Conservation (phyloP, 2,888 invertebrate genomes). For the Drosophila diplacantha region DNA sequence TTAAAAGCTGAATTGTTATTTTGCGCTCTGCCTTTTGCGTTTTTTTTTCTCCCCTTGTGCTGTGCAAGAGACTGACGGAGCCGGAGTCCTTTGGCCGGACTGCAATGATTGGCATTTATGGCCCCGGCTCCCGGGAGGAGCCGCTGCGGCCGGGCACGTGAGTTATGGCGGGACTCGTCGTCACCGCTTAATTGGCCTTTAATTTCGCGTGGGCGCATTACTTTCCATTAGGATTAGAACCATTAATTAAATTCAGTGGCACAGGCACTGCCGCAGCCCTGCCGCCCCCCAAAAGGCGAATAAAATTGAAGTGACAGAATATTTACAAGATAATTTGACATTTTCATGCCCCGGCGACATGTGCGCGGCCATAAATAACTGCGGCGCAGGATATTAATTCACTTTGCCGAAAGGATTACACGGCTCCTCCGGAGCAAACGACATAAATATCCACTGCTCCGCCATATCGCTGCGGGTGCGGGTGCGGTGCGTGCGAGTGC, state of each 20-base stretch:
- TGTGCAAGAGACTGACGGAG: neutral
- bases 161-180: slow-evolving; percentile 26
- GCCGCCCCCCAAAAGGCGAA: neutral
- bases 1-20: slow-evolving; percentile 59
- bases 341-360: slow-evolving; percentile 39
- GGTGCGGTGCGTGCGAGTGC: slow-evolving; percentile 7
- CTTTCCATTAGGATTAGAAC: slow-evolving; percentile 31
- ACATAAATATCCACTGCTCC: slow-evolving; percentile 40
- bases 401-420: slow-evolving; percentile 36
- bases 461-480: slow-evolving; percentile 12
- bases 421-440: slow-evolving; percentile 3
- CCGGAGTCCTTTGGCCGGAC: slow-evolving; percentile 17
- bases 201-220: slow-evolving; percentile 34
- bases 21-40: slow-evolving; percentile 24
- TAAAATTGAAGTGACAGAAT: slow-evolving; percentile 36
- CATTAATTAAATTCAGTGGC: slow-evolving; percentile 37
- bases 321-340: slow-evolving; percentile 49
- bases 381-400: slow-evolving; percentile 18
- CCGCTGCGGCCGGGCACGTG: slow-evolving; percentile 3
- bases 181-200: slow-evolving; percentile 44
- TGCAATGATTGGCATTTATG: slow-evolving; percentile 56
- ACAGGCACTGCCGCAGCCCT: too few relatives aligned
- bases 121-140: slow-evolving; percentile 2
- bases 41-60: slow-evolving; percentile 2
- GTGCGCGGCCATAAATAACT: slow-evolving; percentile 25